These are phyloP conservation scores for Cerceris rybyensis DNA, from an alignment of 2,888 invertebrate species.

Conservation along the genomic window DNA sequence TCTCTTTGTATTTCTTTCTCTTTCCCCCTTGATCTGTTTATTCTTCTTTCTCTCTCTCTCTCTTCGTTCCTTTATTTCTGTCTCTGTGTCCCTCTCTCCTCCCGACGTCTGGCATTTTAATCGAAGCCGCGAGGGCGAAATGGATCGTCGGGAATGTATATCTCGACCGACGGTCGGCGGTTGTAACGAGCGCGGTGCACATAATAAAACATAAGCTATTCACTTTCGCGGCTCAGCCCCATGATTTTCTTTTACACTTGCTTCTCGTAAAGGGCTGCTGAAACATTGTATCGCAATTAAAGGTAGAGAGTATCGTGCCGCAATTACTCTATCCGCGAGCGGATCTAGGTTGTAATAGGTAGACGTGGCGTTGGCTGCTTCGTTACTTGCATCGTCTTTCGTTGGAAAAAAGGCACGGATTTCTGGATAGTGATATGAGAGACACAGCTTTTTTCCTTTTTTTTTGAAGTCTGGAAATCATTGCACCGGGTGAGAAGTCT, in stretches of 20 bases:
- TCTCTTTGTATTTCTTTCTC: too few species aligned
- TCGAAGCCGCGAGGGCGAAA: constrained; percentile 59
- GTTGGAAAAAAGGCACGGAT: neutral
- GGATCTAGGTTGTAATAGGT: constrained; percentile 45
- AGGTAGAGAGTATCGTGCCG: constrained; percentile 30
- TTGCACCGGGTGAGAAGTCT: too few species aligned
- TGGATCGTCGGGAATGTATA: constrained; percentile 44
- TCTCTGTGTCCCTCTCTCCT: constrained; percentile 3
- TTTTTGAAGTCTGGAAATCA: too few species aligned
- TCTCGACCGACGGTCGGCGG: constrained; percentile 26
- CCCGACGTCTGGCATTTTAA: constrained; percentile 66
- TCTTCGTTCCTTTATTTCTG: too few species aligned
- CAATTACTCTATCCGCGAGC: constrained; percentile 46
- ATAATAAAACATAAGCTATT: constrained; percentile 38
- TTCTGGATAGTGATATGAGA: constrained; percentile 10
- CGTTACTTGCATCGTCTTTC: constrained; percentile 21
- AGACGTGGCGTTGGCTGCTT: constrained; percentile 8
- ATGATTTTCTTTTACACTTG: constrained; percentile 17
- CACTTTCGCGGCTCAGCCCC: constrained; percentile 8
- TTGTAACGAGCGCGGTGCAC: constrained; percentile 50
- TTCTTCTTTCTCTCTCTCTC: too few species aligned
- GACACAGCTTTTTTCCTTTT: too few species aligned
- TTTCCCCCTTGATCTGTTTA: too few species aligned
- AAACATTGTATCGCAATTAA: constrained; percentile 33
- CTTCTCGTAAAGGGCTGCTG: neutral